Evolutionary conservation across 2,888 invertebrate genomes (phyloP).

Genomic region (Melieria picta): DNA sequence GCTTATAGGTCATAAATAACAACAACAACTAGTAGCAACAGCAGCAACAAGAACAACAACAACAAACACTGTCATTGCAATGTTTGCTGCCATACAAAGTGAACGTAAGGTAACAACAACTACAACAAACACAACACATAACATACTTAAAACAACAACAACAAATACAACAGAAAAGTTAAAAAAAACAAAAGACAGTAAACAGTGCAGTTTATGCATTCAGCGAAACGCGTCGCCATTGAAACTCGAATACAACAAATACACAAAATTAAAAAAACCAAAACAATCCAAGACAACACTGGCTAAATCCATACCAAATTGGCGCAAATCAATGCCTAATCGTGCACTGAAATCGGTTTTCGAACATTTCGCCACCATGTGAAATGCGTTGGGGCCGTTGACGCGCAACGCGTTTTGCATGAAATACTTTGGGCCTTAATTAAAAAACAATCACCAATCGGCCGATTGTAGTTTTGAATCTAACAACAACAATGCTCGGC

Average conservation of each 20-base stretch:
- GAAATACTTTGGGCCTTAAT: too few species aligned
- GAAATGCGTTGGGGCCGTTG: neutral
- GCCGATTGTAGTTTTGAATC: too few species aligned
- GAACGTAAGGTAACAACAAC: slow-evolving; percentile 9
- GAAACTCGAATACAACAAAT: neutral
- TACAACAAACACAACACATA: neutral
- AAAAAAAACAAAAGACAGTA: neutral
- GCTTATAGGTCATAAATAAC: neutral
- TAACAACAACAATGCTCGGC: too few species aligned
- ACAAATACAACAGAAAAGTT: too few species aligned
- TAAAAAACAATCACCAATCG: too few species aligned
- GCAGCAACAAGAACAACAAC: neutral
- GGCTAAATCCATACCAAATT: too few species aligned
- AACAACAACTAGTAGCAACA: neutral
- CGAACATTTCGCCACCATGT: neutral
- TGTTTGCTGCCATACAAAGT: slow-evolving; percentile 18
- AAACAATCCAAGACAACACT: too few species aligned
- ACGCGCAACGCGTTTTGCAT: too few species aligned
- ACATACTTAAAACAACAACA: too few species aligned
- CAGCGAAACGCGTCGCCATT: neutral
- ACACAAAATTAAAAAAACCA: too few species aligned
- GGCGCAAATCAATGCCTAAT: neutral
- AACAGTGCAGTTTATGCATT: neutral
- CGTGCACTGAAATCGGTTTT: slow-evolving; percentile 4
- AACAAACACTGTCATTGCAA: neutral